Evolutionary conservation across 2,888 invertebrate genomes (phyloP).

Genomic region (Lacanobia wlatinum): DNA sequence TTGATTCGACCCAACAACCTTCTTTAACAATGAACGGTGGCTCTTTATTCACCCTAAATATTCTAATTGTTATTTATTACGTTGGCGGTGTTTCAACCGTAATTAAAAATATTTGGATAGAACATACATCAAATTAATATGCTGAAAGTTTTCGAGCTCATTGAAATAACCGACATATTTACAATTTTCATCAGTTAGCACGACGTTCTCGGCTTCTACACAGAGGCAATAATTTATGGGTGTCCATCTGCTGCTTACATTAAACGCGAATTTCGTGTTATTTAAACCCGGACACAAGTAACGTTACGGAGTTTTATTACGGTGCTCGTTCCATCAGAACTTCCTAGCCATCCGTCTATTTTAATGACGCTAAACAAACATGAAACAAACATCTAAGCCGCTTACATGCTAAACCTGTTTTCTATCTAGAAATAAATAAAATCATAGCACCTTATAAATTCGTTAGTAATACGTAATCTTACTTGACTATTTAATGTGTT

Average conservation of each 20-base stretch:
- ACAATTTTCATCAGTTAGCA: conserved; percentile 73
- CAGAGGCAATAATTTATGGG: conserved; percentile 76
- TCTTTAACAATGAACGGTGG: conserved; percentile 39
- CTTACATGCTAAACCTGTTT: conserved; percentile 33
- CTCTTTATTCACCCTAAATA: conserved; percentile 42
- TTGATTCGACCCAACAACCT: conserved; percentile 56
- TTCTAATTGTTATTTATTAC: conserved; percentile 24
- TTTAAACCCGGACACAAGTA: conserved; percentile 72
- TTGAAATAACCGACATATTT: conserved; percentile 69
- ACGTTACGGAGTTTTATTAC: conserved; percentile 75
- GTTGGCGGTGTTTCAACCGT: background rate
- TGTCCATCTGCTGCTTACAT: conserved; percentile 80
- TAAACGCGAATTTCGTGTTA: conserved; percentile 76
- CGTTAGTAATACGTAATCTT: conserved; percentile 17
- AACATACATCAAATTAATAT: conserved; percentile 9
- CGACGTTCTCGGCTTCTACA: conserved; percentile 66
- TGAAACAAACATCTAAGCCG: conserved; percentile 32
- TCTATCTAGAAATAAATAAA: conserved; percentile 31
- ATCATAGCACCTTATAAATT: conserved; percentile 21
- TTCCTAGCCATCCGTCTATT: conserved; percentile 64
- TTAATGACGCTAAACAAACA: conserved; percentile 65
- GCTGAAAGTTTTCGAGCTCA: conserved; percentile 55
- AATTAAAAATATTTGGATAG: conserved; percentile 16
- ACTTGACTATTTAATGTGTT: conserved; percentile 15
- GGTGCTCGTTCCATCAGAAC: conserved; percentile 67